phyloP scores from a whole-genome alignment of 2,113 vertebrate species.

The Leptosomus discolor region DNA sequence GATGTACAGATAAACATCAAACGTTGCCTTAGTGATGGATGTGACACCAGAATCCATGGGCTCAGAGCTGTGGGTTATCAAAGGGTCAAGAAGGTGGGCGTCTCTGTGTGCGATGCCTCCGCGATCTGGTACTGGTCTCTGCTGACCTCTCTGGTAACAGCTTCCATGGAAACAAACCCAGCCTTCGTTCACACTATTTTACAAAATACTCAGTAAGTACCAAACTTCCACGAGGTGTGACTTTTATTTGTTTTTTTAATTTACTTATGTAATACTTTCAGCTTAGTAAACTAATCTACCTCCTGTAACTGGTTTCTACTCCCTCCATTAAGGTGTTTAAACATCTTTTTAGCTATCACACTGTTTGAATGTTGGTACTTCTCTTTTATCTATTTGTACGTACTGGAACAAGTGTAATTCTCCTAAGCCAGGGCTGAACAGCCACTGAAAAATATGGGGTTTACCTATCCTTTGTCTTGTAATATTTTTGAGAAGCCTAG shows the following conservation, averaged over 20 bases:
- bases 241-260: neutral
- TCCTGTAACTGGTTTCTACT: neutral
- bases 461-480: neutral
- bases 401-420: neutral
- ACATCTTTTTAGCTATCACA: neutral
- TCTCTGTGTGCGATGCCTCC: conserved; percentile 94
- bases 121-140: conserved; percentile 98
- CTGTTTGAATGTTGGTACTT: neutral
- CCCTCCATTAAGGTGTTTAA: neutral
- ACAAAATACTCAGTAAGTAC: conserved; percentile 92
- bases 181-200: conserved; percentile 90
- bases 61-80: conserved; percentile 91
- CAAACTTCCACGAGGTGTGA: neutral
- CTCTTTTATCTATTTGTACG: neutral
- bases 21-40: conserved; percentile 94
- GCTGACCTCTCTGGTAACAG: conserved; percentile 93
- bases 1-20: conserved; percentile 98
- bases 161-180: conserved; percentile 95
- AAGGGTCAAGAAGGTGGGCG: conserved; percentile 86
- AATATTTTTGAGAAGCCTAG: neutral
- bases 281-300: neutral
- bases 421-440: neutral
- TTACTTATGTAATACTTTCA: neutral
- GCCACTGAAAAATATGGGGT: neutral
- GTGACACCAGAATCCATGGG: conserved; percentile 94